These are phyloP conservation scores for Mactra quadrangularis DNA, from an alignment of 1,140 invertebrate genomes.

Conservation along the genomic window DNA sequence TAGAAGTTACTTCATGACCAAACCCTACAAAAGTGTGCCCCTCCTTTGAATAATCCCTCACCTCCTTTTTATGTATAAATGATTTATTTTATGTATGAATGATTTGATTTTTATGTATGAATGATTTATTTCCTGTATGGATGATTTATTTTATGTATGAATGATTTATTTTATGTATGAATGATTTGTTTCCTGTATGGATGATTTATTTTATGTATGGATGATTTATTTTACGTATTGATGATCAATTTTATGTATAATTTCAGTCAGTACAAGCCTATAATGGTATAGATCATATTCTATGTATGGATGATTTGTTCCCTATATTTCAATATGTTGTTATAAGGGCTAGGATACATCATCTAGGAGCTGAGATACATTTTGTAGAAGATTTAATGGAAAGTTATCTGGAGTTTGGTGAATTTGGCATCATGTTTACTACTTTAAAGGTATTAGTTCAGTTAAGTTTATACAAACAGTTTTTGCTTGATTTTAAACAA, in stretches of 20 bases:
- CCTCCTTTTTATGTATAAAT: no score
- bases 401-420: constrained; percentile 89
- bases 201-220: no score
- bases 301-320: constrained; percentile 94
- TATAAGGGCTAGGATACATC: constrained; percentile 90
- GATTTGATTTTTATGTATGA: no score
- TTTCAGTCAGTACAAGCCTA: constrained; percentile 85
- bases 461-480: background rate
- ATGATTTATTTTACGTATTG: no score
- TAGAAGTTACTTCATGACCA: no score
- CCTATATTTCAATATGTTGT: constrained; percentile 94
- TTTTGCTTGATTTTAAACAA: background rate
- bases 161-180: no score
- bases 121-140: no score
- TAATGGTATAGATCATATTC: constrained; percentile 85
- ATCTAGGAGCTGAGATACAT: constrained; percentile 93
- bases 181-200: no score
- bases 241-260: constrained; percentile 18
- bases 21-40: no score
- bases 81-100: no score
- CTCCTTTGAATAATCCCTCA: no score
- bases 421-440: constrained; percentile 93
- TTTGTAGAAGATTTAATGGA: constrained; percentile 94
- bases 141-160: no score
- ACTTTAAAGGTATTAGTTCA: constrained; percentile 78